phyloP scores from a whole-genome alignment of 37 sponge, comb jelly and placozoan species.

The Tethya wilhelma region DNA sequence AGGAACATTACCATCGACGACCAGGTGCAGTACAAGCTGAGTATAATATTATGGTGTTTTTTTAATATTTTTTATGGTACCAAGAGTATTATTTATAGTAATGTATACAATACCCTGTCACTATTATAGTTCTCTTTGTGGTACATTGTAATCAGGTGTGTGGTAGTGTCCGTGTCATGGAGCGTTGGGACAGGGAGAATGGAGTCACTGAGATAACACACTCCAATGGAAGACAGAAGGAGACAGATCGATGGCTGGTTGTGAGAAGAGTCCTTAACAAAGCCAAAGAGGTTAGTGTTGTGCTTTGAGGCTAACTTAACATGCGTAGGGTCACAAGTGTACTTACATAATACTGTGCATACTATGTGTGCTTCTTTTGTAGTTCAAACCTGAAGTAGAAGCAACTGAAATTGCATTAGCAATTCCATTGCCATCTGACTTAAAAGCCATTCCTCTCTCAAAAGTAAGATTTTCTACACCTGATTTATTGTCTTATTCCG shows the following conservation, averaged over 20 bases:
- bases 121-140: neutral
- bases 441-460: slow-evolving; percentile 3
- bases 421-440: slow-evolving; percentile 48
- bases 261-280: slow-evolving; percentile 47
- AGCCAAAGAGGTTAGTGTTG: slow-evolving; percentile 37
- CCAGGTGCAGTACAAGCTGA: slow-evolving; percentile 21
- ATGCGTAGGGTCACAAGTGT: neutral
- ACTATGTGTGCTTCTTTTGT: neutral
- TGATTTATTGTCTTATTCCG: too few species aligned
- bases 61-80: too few species aligned
- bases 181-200: slow-evolving; percentile 4
- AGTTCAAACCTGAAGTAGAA: slow-evolving; percentile 62
- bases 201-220: slow-evolving; percentile 49
- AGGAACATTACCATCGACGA: slow-evolving; percentile 68
- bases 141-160: too few species aligned
- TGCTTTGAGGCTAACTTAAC: neutral
- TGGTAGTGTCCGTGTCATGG: slow-evolving; percentile 21
- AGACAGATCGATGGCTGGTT: slow-evolving; percentile 60
- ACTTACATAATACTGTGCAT: neutral
- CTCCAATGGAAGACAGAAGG: slow-evolving; percentile 7
- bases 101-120: too few species aligned
- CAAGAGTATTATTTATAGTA: too few species aligned
- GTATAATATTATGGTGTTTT: neutral
- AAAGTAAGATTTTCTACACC: slow-evolving; percentile 37
- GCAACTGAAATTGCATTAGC: slow-evolving; percentile 71